phyloP scores from a whole-genome alignment of 2,888 invertebrate species.

The Brachyopa scutellaris region DNA sequence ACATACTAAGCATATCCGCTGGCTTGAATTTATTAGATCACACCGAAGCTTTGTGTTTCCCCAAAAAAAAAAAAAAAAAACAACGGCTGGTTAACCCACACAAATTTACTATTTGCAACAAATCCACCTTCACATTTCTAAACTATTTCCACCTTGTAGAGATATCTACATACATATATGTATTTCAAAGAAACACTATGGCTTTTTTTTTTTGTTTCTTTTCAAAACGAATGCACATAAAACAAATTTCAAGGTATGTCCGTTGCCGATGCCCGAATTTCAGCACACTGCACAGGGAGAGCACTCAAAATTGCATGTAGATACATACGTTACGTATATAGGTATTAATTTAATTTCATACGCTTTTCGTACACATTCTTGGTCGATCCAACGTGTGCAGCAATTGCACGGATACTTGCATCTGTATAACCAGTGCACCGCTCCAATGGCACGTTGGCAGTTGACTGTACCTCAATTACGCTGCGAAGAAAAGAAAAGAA shows the following conservation, averaged over 20 bases:
- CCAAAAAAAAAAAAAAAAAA: too few species aligned
- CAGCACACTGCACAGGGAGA: slow-evolving; percentile 32
- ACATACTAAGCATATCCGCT: too few species aligned
- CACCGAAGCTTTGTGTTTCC: too few species aligned
- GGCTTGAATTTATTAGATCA: too few species aligned
- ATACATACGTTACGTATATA: too few species aligned
- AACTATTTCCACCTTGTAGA: slow-evolving; percentile 9
- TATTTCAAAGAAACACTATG: too few species aligned
- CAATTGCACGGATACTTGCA: slow-evolving; percentile 46
- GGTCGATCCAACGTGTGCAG: slow-evolving; percentile 21
- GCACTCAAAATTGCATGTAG: slow-evolving; percentile 55
- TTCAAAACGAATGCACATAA: slow-evolving; percentile 44
- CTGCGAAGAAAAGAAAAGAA: not conserved
- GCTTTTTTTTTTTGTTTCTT: slow-evolving; percentile 20
- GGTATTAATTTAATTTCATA: slow-evolving; percentile 65
- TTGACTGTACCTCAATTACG: slow-evolving; percentile 59
- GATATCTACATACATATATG: too few species aligned
- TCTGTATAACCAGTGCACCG: slow-evolving; percentile 55
- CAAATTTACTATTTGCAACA: slow-evolving; percentile 11
- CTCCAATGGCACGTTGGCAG: slow-evolving; percentile 50
- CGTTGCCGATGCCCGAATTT: slow-evolving; percentile 54
- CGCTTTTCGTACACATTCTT: slow-evolving; percentile 56
- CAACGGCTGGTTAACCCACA: too few species aligned
- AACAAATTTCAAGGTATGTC: slow-evolving; percentile 67
- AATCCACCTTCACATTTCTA: slow-evolving; percentile 51